These are phyloP conservation scores for Nyleta sp. DNA, from an alignment of 2,888 invertebrate species.

Conservation along the genomic window DNA sequence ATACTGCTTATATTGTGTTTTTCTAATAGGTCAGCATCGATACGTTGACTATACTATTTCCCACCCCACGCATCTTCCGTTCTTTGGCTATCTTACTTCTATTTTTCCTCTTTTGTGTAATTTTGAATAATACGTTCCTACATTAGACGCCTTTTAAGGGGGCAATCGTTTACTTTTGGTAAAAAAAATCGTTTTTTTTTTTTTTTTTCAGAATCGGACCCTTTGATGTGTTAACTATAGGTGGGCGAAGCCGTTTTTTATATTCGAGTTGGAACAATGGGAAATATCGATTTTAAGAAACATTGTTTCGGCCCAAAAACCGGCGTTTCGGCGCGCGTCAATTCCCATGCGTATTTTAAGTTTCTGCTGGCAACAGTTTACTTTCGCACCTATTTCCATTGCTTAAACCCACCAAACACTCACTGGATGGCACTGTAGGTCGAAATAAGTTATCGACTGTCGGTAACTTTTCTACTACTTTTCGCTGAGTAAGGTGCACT, in stretches of 20 bases:
- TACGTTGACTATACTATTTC: too few relatives aligned
- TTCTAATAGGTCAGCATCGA: too few relatives aligned
- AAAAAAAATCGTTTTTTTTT: constrained; percentile 4
- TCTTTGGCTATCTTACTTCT: too few relatives aligned
- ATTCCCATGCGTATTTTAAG: not conserved
- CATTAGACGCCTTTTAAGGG: too few relatives aligned
- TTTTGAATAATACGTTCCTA: too few relatives aligned
- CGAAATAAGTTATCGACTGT: constrained; percentile 3
- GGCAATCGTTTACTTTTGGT: constrained; percentile 3
- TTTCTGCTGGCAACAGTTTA: not conserved
- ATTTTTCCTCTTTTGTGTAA: too few relatives aligned
- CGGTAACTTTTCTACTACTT: constrained; percentile 1
- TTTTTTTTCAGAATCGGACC: not conserved
- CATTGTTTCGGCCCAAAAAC: not conserved
- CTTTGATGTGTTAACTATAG: not conserved
- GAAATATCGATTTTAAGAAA: not conserved
- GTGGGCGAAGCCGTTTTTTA: not conserved
- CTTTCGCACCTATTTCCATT: not conserved
- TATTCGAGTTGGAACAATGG: not conserved
- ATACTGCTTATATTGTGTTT: too few relatives aligned
- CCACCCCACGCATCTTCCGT: too few relatives aligned
- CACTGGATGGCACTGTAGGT: constrained; percentile 12
- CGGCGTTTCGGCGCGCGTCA: constrained; percentile 1
- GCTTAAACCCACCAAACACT: not conserved
- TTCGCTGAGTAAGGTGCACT: constrained; percentile 1